Evolutionary conservation across 2,888 invertebrate species (phyloP), one percentile per base, ranked within the genome.

Genomic region (Onchidella celtica): DNA sequence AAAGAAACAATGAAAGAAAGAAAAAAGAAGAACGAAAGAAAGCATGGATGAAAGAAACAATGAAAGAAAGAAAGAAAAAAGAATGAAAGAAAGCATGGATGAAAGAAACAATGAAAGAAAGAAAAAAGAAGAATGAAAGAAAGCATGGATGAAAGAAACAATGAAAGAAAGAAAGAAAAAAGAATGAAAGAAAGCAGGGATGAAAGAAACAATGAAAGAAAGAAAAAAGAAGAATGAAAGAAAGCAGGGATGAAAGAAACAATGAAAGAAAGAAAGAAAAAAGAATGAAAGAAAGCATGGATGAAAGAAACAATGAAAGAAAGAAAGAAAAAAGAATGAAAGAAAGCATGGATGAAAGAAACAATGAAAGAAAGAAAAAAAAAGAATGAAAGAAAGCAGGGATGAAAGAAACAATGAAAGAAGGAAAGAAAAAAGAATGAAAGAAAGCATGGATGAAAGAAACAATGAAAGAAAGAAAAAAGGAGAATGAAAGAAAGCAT

Each of bases 101-200:
- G n/a, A n/a, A n/a, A n/a, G n/a, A n/a, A n/a, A n/a, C n/a, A n/a
- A n/a, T n/a, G n/a, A n/a, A 65, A 32, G 47, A 32, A 65, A 29
- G 55, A 29, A 65, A 65, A 68, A 17, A 65, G 40, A 77, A 57
- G n/a, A n/a, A n/a, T n/a, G n/a, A n/a, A n/a, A n/a, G n/a, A n/a
- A n/a, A n/a, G n/a, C n/a, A n/a, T n/a, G n/a, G n/a, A n/a, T n/a
- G n/a, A n/a, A n/a, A n/a, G n/a, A n/a, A n/a, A n/a, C n/a, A n/a
- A n/a, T n/a, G 57, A 77, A 40, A 68, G 77, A 77, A 34, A 55
- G 68, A 77, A 40, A 68, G 66, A 68, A 40, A 32, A 36, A 24
- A 72, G n/a, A 61, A 9, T 72, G 34, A 40, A 40, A 68, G 27
- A 65, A 34, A 80, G 55, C n/a, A 27, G 74, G 57, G 72, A 29